phyloP scores from a whole-genome alignment of 2,888 invertebrate genomes.

The Euphydryas editha region DNA sequence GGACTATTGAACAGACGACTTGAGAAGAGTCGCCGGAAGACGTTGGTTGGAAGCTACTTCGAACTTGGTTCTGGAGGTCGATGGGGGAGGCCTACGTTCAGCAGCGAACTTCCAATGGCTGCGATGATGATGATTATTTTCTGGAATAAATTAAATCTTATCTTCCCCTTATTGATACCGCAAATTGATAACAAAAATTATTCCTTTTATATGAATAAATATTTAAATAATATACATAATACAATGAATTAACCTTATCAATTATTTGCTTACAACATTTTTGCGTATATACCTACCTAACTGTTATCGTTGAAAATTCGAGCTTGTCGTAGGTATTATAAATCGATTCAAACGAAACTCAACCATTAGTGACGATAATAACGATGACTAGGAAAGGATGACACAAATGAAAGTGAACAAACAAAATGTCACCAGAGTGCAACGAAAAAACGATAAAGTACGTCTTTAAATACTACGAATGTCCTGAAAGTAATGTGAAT shows the following conservation, averaged over 20 bases:
- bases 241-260: background rate
- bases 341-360: constrained; percentile 11
- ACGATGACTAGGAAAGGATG: constrained; percentile 12
- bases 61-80: too few relatives aligned
- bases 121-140: too few relatives aligned
- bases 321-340: constrained; percentile 16
- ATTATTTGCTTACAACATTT: background rate
- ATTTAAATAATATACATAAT: too few relatives aligned
- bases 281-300: background rate
- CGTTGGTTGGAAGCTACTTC: too few relatives aligned
- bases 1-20: too few relatives aligned
- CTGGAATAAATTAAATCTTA: too few relatives aligned
- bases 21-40: too few relatives aligned
- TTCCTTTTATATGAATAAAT: too few relatives aligned
- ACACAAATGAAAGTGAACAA: constrained; percentile 19
- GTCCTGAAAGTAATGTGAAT: constrained; percentile 36
- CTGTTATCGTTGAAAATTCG: constrained; percentile 9
- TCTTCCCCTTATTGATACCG: too few relatives aligned
- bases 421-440: constrained; percentile 29
- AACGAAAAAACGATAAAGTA: constrained; percentile 33
- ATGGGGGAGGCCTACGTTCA: too few relatives aligned
- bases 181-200: too few relatives aligned
- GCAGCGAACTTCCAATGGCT: too few relatives aligned
- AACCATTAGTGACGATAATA: constrained; percentile 16
- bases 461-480: constrained; percentile 11